These are phyloP conservation scores for Pentalonia nigronervosa DNA, from an alignment of 1,140 invertebrate genomes.

Conservation along the genomic window DNA sequence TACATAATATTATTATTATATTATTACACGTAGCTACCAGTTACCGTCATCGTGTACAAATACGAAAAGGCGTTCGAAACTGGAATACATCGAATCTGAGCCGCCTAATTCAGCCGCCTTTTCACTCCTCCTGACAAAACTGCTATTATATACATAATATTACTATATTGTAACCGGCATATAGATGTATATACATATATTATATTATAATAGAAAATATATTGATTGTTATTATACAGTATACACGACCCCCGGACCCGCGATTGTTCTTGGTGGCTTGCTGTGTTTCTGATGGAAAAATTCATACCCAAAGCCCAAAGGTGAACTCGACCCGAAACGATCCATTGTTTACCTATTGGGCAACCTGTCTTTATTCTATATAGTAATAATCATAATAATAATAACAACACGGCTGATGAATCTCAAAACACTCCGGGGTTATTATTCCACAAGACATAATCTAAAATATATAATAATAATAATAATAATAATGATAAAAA, in stretches of 20 bases:
- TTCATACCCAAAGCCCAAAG: slow-evolving; percentile 48
- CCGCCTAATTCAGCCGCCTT: background rate
- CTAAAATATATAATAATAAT: slow-evolving; percentile 36
- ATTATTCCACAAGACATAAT: slow-evolving; percentile 55
- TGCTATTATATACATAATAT: background rate
- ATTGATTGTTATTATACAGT: slow-evolving; percentile 41
- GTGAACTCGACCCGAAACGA: slow-evolving; percentile 39
- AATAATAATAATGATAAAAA: slow-evolving; percentile 46
- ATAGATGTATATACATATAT: background rate
- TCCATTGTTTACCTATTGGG: slow-evolving; percentile 57
- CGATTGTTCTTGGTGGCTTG: slow-evolving; percentile 51
- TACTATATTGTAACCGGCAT: background rate
- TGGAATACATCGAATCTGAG: background rate
- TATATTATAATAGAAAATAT: slow-evolving; percentile 21
- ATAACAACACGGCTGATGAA: slow-evolving; percentile 29
- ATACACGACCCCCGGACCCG: slow-evolving; percentile 48
- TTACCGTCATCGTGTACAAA: background rate
- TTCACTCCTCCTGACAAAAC: background rate
- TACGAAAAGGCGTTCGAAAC: background rate
- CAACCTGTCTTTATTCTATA: slow-evolving; percentile 39
- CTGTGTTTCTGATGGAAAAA: slow-evolving; percentile 57
- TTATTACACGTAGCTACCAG: background rate
- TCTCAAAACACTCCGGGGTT: slow-evolving; percentile 37
- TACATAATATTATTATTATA: background rate
- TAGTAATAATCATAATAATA: slow-evolving; percentile 7